Percentiles rank a stretch among this genome's conserved stretches.
phyloP scores from a whole-genome alignment of 2,888 invertebrate genomes.

The Notodonta dromedarius region DNA sequence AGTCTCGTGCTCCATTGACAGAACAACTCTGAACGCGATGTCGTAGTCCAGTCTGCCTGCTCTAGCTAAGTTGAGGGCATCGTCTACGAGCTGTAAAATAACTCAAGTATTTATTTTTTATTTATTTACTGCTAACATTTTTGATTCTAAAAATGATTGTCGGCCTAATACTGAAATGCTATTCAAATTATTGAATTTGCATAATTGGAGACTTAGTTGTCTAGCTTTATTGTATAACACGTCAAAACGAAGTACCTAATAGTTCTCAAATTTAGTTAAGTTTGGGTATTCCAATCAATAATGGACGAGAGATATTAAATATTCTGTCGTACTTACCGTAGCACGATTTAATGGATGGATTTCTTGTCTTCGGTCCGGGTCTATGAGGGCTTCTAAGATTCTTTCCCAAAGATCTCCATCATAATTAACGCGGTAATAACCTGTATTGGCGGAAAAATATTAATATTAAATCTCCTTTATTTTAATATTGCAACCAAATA shows the following conservation, averaged over 20 bases:
- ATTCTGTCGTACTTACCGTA: constrained; percentile 52
- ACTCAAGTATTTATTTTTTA: not conserved
- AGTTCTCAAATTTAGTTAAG: too few relatives aligned
- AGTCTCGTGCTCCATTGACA: constrained; percentile 88
- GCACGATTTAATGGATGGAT: constrained; percentile 90
- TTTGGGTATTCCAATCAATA: too few relatives aligned
- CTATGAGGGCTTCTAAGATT: constrained; percentile 82
- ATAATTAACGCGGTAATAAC: constrained; percentile 89
- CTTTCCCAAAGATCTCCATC: constrained; percentile 86
- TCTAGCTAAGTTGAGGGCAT: constrained; percentile 88
- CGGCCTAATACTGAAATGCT: too few relatives aligned
- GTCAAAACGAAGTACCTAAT: too few relatives aligned
- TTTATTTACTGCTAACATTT: too few relatives aligned
- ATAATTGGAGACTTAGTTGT: too few relatives aligned
- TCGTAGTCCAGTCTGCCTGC: constrained; percentile 86
- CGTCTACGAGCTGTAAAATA: constrained; percentile 88
- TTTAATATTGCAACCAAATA: too few relatives aligned
- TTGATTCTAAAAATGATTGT: too few relatives aligned
- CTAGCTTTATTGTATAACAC: too few relatives aligned
- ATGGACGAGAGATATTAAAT: too few relatives aligned
- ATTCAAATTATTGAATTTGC: too few relatives aligned
- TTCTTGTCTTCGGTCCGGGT: constrained; percentile 78
- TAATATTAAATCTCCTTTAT: not conserved
- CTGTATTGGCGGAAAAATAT: constrained; percentile 49
- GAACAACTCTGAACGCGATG: constrained; percentile 86